Conservation (phyloP, 2,113 vertebrate genomes). For the Campylomormyrus numenius region DNA sequence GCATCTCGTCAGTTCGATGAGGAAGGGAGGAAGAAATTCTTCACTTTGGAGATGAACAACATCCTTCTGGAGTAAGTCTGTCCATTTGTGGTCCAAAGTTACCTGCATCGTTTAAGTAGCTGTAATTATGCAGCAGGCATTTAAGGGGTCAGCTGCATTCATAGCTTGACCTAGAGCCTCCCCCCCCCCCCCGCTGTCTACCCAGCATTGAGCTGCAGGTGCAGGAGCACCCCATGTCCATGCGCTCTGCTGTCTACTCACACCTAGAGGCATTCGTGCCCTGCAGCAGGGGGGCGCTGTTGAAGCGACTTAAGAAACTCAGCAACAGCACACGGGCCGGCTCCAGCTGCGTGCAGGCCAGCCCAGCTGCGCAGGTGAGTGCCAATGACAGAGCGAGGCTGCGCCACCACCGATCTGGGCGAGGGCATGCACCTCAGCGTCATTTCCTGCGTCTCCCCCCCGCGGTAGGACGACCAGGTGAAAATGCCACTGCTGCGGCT, state of each 20-base stretch:
- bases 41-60: conserved; percentile 85
- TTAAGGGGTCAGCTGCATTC: not conserved
- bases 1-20: conserved; percentile 81
- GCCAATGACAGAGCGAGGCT: not conserved
- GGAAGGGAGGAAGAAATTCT: conserved; percentile 86
- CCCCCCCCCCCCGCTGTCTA: conserved; percentile 4
- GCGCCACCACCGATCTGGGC: no score
- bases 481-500: conserved; percentile 73
- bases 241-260: conserved; percentile 68
- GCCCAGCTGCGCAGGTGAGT: not conserved
- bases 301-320: conserved; percentile 77
- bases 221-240: conserved; percentile 64
- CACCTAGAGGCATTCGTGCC: conserved; percentile 79
- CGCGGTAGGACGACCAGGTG: conserved; percentile 67
- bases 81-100: not conserved
- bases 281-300: conserved; percentile 76
- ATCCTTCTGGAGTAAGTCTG: conserved; percentile 82
- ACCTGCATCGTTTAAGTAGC: not conserved
- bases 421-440: not conserved
- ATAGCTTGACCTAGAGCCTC: not conserved
- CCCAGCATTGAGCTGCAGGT: conserved; percentile 79
- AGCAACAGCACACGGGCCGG: conserved; percentile 79
- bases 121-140: not conserved
- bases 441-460: not conserved
- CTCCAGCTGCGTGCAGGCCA: no score